Base-by-base conservation (phyloP, 2,797 vertebrate genomes). In the Acanthornis magna region DNA sequence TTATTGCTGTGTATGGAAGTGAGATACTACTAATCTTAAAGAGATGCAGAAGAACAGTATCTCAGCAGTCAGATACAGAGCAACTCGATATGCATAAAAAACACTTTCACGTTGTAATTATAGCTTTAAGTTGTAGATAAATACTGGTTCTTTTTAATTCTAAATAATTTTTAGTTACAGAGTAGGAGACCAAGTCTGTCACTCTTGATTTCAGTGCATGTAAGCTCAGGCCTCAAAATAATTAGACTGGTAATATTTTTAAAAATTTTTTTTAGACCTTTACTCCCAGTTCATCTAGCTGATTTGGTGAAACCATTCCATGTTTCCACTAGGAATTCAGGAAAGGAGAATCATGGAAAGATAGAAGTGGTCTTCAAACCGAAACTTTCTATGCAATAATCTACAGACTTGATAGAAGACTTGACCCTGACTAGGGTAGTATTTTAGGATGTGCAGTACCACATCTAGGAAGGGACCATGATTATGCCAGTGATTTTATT, bases 51-150 rank as follows among this genome's bases (percentile, higher is more conserved):
- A 87, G 36, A 96, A 57, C 47, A 88, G 72, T 54, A 72, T 89
- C 57, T 91, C 82, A 88, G 62, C 80, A 85, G 58, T 88, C 62
- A 91, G 65, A 43, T 80, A 57, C 47, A 72, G 47, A 48, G 48
- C 43, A 82, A 76, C 79, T 79, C 2, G 0, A 79, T 50, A 70
- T 34, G 55, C 85, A 90, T 73, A 73, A 94, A 40, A 79, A 91
- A 16, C 66, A 83, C 61, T 88, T 96, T 50, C 27, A 85, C 66
- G 34, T 34, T 79, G 61, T 82, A 94, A 96, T 93, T 90, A 76
- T 34, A 88, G 66, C 73, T 91, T 89, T 71, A 74, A 88, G 48
- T 90, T 81, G 70, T 74, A 93, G 82, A 93, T 91, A 94, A 96
- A 95, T 71, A 82, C 36, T 40, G 32, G 22, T 60, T 83, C 54